Evolutionary conservation across 2,888 invertebrate genomes (phyloP), one percentile per base, ranked within the genome.

Genomic region (Aspidapion aeneum): DNA sequence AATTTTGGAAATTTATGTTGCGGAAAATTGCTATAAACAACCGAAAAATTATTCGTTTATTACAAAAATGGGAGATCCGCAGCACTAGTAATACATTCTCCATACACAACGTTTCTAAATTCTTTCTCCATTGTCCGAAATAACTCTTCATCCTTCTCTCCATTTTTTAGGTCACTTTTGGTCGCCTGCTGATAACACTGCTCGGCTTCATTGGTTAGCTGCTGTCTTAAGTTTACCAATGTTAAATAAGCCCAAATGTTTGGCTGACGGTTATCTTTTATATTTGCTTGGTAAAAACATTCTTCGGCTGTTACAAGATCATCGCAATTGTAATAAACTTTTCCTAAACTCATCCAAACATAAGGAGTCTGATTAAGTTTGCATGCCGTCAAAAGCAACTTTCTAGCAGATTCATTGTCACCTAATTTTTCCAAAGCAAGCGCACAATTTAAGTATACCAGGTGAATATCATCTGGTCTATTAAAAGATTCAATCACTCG

Each of bases 161-260:
- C 50, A 61, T 67, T 62, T 17, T 60, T 62, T 12, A 67, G 22
- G 18, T 61, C 22, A 56, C 73, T 75, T 71, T 75, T 76, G 56
- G 75, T 65, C 18, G 77, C 74, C 69, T 79, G 75, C 9, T 72
- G 67, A 61, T 76, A 77, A 68, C 80, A 80, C 58, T 77, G 68
- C 55, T 78, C 74, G 1, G 78, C 78, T 68, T 79, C 77, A 62
- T 70, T 70, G 5, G 64, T 18, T 54, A 73, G 72, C 22, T 70
- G 68, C 58, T 79, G 63, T 68, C 77, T 75, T 16, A 76, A 68
- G 73, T 80, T 80, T 5, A 80, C 70, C 57, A 80, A 64, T 12
- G 76, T 71, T 22, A 80, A 71, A 68, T 78, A 79, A 1, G 72
- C 79, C 80, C 81, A 80, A 18, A 73, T 72, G 66, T 77, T 78